phyloP scores from a whole-genome alignment of 2,113 vertebrate genomes.

The Noctilio leporinus region DNA sequence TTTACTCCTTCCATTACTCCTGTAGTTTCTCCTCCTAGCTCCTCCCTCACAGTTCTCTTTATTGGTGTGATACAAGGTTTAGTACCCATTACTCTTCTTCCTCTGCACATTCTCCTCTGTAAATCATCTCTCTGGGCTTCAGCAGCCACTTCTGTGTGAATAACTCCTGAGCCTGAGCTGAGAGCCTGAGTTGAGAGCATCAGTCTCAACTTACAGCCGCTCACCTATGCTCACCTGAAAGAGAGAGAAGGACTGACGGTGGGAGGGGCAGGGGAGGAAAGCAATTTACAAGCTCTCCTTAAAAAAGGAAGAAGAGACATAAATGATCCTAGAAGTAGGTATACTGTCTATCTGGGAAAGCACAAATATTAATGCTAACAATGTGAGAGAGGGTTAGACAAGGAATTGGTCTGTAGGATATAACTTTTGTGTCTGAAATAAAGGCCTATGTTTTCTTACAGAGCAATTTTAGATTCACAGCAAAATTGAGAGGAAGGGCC shows the following conservation, averaged over 20 bases:
- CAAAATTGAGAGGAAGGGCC: not conserved
- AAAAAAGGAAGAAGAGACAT: not conserved
- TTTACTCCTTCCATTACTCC: not conserved
- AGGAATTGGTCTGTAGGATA: not conserved
- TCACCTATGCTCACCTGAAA: not conserved
- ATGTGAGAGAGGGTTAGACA: not conserved
- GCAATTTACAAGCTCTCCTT: not conserved
- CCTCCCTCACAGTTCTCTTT: not conserved
- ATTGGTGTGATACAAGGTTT: not conserved
- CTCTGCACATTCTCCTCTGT: not conserved
- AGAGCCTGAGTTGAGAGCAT: not conserved
- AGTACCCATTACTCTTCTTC: not conserved
- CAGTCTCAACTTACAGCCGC: not conserved
- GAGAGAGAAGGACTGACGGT: not conserved
- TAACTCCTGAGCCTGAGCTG: not conserved
- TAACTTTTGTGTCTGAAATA: not conserved
- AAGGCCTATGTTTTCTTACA: not conserved
- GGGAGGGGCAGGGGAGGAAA: not conserved
- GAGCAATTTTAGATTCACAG: not conserved
- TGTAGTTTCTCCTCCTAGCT: not conserved
- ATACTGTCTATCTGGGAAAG: not conserved
- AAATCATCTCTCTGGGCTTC: not conserved
- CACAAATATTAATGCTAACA: not conserved
- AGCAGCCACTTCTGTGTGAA: not conserved
- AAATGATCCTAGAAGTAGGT: not conserved